Conservation (phyloP, 1,140 invertebrate genomes). For the Drosophila punjabiensis region DNA sequence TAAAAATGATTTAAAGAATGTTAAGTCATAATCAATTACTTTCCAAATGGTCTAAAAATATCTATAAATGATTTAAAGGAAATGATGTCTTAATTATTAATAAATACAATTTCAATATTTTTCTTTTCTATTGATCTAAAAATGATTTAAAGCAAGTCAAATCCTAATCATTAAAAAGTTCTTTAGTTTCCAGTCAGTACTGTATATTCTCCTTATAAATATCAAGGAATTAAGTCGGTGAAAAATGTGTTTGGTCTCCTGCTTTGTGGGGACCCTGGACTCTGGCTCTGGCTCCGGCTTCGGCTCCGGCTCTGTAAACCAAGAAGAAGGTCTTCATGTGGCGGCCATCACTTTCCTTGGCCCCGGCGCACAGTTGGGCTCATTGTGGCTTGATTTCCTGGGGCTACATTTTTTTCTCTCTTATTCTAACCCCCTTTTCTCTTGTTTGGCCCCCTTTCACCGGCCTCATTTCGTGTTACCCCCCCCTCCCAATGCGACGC, state of each 20-base stretch:
- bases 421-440: slow-evolving; percentile 11
- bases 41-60: too few species aligned
- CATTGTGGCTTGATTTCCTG: slow-evolving; percentile 24
- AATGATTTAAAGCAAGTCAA: too few species aligned
- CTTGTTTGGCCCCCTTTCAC: not conserved
- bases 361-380: not conserved
- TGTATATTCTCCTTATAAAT: not conserved
- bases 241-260: not conserved
- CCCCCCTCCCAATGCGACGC: not conserved
- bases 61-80: too few species aligned
- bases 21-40: too few species aligned
- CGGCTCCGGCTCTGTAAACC: not conserved
- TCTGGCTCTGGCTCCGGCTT: not conserved
- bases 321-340: slow-evolving; percentile 14
- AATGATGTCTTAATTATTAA: too few species aligned
- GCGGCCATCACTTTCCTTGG: slow-evolving; percentile 7
- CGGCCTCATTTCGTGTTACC: not conserved
- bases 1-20: too few species aligned
- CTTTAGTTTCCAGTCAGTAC: not conserved
- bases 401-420: not conserved
- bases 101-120: too few species aligned
- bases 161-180: too few species aligned
- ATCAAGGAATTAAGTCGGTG: not conserved
- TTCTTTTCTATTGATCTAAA: too few species aligned
- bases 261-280: not conserved